A percentile compares a stretch with the other conserved stretches of the same genome.
phyloP scores from a whole-genome alignment of 2,797 vertebrate species.

The Tragopan temminckii region DNA sequence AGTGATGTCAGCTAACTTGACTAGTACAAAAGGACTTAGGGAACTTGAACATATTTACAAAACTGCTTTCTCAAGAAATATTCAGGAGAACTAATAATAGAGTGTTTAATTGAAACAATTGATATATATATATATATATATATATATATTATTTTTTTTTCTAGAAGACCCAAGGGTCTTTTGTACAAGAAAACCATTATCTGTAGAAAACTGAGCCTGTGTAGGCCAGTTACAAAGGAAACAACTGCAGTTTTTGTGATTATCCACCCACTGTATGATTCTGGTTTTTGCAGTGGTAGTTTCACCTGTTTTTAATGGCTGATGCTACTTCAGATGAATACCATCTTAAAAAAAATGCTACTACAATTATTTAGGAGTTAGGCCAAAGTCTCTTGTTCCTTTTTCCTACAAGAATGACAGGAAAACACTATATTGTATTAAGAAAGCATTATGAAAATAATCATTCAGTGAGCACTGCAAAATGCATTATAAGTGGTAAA shows the following conservation, averaged over 20 bases:
- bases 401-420: neutral
- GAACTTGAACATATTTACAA: neutral
- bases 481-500: neutral
- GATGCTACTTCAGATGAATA: neutral
- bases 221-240: neutral
- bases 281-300: neutral
- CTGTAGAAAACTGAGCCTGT: neutral
- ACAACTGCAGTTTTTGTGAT: neutral
- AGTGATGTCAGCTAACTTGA: neutral
- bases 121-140: accelerated
- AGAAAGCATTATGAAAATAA: neutral
- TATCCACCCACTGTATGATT: neutral
- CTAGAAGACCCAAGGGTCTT: neutral
- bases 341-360: neutral
- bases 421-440: neutral
- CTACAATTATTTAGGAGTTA: neutral
- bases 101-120: neutral
- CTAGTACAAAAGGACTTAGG: neutral
- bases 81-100: neutral
- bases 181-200: neutral
- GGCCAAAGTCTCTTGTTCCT: neutral
- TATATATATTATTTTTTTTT: neutral
- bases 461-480: neutral
- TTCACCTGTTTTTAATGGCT: neutral
- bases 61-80: neutral